Conservation (phyloP, 2,888 invertebrate genomes). For the Argyra leucocephala region DNA sequence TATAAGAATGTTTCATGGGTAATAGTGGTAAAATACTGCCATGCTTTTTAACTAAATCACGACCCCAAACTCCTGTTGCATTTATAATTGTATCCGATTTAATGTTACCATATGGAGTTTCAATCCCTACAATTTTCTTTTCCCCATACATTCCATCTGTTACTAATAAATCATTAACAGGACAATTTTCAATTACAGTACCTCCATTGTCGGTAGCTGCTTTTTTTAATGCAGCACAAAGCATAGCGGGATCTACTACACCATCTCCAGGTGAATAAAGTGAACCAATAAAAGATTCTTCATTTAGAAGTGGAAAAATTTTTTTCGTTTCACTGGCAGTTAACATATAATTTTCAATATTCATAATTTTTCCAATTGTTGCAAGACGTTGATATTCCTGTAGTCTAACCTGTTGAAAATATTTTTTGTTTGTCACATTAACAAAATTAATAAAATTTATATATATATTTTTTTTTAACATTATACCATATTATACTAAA, state of each 20-base stretch:
- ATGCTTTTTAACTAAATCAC: conserved; percentile 48
- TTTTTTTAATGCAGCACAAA: conserved; percentile 63
- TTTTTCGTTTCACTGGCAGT: conserved; percentile 64
- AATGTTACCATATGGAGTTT: conserved; percentile 60
- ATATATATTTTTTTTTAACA: no score
- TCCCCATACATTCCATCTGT: conserved; percentile 46
- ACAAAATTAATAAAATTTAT: no score
- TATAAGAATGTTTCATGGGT: conserved; percentile 82
- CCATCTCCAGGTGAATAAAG: conserved; percentile 74
- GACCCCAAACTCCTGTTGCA: conserved; percentile 66
- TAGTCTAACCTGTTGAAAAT: conserved; percentile 68
- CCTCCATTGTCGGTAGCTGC: conserved; percentile 63
- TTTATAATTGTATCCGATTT: conserved; percentile 71
- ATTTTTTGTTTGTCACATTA: no score
- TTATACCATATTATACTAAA: no score
- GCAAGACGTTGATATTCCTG: conserved; percentile 75
- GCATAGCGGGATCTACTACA: conserved; percentile 73
- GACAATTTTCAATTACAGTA: conserved; percentile 64
- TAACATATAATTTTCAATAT: conserved; percentile 65
- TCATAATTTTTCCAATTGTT: conserved; percentile 69
- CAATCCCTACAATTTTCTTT: conserved; percentile 62
- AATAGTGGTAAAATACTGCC: conserved; percentile 59
- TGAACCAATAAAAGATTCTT: conserved; percentile 63
- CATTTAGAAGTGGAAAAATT: conserved; percentile 67
- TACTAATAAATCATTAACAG: conserved; percentile 61